These are phyloP conservation scores for Aelia acuminata DNA, from an alignment of 2,888 invertebrate genomes.

Conservation along the genomic window DNA sequence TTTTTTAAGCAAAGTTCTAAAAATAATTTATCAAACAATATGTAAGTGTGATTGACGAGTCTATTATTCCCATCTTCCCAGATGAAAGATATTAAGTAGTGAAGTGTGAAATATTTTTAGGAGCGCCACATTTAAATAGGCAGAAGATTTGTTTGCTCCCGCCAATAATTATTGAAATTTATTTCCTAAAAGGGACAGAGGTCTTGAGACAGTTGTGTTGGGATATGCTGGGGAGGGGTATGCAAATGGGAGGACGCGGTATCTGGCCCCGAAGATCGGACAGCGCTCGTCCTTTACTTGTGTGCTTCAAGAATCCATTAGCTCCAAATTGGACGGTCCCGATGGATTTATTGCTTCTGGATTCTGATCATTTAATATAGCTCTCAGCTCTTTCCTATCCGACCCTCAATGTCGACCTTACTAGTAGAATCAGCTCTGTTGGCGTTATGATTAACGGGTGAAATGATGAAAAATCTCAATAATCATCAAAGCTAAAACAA, in stretches of 20 bases:
- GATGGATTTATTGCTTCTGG: background rate
- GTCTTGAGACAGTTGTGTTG: background rate
- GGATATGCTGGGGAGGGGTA: background rate
- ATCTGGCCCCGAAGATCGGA: background rate
- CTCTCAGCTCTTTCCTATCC: background rate
- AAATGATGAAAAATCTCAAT: too few species aligned
- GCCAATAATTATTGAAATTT: background rate
- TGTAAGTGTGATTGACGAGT: background rate
- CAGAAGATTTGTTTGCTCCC: background rate
- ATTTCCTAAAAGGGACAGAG: background rate
- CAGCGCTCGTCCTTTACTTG: slow-evolving; percentile 10
- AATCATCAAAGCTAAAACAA: background rate
- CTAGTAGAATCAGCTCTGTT: background rate
- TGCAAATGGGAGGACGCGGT: background rate
- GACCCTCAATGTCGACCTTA: background rate
- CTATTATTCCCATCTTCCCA: background rate
- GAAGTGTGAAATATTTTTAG: background rate
- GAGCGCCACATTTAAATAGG: background rate
- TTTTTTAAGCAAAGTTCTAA: too few species aligned
- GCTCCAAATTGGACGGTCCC: slow-evolving; percentile 11
- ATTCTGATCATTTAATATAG: slow-evolving; percentile 21
- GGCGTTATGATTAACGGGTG: background rate
- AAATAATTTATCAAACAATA: background rate
- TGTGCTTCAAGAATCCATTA: slow-evolving; percentile 25
- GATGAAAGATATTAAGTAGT: background rate